phyloP scores from a whole-genome alignment of 2,797 vertebrate genomes.

The Spinus olivaceus region DNA sequence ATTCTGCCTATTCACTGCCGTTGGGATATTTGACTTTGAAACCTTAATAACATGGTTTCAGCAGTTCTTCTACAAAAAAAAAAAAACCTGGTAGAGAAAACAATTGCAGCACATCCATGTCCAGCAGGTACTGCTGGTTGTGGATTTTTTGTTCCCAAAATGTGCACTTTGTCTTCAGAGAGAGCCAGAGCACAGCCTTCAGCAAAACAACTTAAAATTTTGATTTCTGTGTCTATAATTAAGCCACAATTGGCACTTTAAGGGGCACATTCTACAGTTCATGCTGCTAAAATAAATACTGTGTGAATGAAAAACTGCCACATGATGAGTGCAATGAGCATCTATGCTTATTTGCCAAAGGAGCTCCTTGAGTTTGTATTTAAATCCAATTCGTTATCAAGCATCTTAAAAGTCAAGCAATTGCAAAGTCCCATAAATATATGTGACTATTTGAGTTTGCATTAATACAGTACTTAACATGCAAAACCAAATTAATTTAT shows the following conservation, averaged over 20 bases:
- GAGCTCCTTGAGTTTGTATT: not conserved
- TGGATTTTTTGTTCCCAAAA: not conserved
- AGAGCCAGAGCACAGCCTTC: not conserved
- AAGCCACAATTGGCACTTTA: not conserved
- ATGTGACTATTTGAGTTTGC: not conserved
- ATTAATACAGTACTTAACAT: not conserved
- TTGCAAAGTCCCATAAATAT: not conserved
- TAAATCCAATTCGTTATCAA: not conserved
- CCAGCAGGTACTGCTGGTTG: not conserved
- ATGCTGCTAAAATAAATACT: not conserved
- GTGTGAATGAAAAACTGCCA: not conserved
- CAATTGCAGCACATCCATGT: not conserved
- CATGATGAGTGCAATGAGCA: not conserved
- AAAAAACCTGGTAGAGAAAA: not conserved
- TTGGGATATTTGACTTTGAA: not conserved
- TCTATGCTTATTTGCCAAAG: not conserved
- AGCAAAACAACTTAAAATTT: not conserved
- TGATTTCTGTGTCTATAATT: not conserved
- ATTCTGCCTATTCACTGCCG: not conserved
- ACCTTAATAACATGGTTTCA: not conserved
- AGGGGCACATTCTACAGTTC: not conserved
- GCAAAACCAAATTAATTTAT: slow-evolving; percentile 3
- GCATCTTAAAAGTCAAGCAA: slow-evolving; percentile 3
- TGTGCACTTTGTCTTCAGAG: not conserved
- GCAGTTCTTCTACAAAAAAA: not conserved